Evolutionary conservation across 2,113 vertebrate genomes (phyloP), one percentile per base, ranked within the genome.

Genomic region (Podilymbus podiceps): DNA sequence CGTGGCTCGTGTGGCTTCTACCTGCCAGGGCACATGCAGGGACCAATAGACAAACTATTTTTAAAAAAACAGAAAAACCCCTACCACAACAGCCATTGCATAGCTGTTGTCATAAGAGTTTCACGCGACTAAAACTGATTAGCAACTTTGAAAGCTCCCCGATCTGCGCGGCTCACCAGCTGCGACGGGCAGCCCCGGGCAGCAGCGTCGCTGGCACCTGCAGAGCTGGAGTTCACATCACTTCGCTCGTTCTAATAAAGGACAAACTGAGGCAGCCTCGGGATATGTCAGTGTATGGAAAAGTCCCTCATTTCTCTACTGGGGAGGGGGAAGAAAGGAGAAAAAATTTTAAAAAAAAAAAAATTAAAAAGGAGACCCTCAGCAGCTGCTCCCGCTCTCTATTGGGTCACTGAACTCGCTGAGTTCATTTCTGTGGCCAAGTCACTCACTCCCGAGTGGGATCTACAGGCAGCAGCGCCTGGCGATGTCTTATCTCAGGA

Each of bases 401-500:
- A 3, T 1, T 14, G 8, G 5, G 20, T 49, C 71, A n/a, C 56
- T 27, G 21, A 38, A 58, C 28, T 35, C 24, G 22, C 58, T 49
- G 55, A 47, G 49, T 19, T 69, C 62, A 46, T 30, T 50, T 35
- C 58, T 5, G 35, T 15, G n/a, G 30, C 30, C 52, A n/a, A 30
- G 62, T 16, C 63, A 44, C 33, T 46, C 71, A 5, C 18, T 64
- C 67, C 69, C 2, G 0, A 55, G 28, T 4, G 22, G 33, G 49
- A 67, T 4, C 79, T 90, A 31, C 56, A 11, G 59, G 71, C 27
- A 74, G 60, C 47, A n/a, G 56, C 8, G 33, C 21, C 52, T 44
- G 46, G 56, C 27, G 69, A 12, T 16, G 47, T 1, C 62, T 55
- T 20, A 17, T 8, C 49, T 19, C 0, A 0, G 15, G 52, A 71